Base-by-base conservation (phyloP, 2,113 vertebrate genomes). In the Varanus salvator region DNA sequence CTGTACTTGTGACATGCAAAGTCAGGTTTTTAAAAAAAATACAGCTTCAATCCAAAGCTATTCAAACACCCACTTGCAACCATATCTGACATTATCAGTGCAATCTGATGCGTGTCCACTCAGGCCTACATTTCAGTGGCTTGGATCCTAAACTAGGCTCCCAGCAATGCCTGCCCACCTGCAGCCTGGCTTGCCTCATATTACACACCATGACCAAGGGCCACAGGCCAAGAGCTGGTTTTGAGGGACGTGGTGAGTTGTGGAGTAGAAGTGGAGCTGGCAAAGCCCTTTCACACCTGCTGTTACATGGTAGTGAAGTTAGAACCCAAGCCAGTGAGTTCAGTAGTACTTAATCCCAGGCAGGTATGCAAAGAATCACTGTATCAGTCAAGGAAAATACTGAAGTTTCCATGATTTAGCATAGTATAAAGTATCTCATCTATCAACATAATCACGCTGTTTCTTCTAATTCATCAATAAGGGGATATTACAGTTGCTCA, bases 401-500 rank as follows among this genome's bases (percentile, higher is more conserved):
- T 72, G 86, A 34, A 57, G 64, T 77, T 94, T 92, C 50, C 74
- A 64, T 85, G 38, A 78, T 87, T 95, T 93, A 1, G 1, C 38
- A 91, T 87, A 90, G 89, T 90, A 44, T 0, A 31, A 84, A 94
- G 38, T 88, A 78, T 38, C 31, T 72, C 87, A 78, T 83, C 87
- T 93, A 83, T 92, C 89, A 84, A 1, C 80, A 86, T 69, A 90
- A 80, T 87, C 85, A 93, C 12, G 87, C 87, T 0, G 92, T 93
- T 85, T 90, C 74, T 29, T 82, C 48, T 14, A 94, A 80, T 94
- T 60, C 68, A 93, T 93, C 90, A 94, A 92, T 86, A 76, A 92
- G 93, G 27, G 84, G 66, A 87, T 87, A 93, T 91, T 90, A 78
- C 34, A 48, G 34, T 86, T 27, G 34, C 92, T 94, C 81, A 91